Base-by-base conservation (phyloP, 1,140 invertebrate genomes). In the Caenorhabditis remanei region DNA sequence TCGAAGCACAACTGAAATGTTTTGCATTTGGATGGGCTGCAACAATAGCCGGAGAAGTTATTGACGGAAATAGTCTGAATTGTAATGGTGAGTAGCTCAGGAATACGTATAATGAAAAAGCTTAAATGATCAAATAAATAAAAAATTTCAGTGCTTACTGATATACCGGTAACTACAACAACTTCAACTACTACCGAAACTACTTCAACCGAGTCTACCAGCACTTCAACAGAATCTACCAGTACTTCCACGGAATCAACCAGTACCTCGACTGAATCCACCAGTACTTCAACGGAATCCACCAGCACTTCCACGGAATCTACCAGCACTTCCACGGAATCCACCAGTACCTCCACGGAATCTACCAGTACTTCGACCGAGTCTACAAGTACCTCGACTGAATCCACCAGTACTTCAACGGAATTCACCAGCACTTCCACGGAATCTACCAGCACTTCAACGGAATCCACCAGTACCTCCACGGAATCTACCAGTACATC, bases 11-110 rank as follows among this genome's bases (percentile, higher is more conserved):
- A n/a, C 46, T 79, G 13, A 79, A 79, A 79, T 79, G 71, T 24
- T 79, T 79, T 50, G 71, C 71, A 19, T 79, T 79, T 41, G 71
- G 71, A 79, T 79, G 71, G 71, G 71, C 43, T 13, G 71, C 71
- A 7, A n/a, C 71, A 2, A 50, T 46, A 3, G 46, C 71, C 5
- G n/a, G 16, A 21, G 71, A 79, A 50, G 71, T 50, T 9, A 79
- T 79, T 21, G 71, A 50, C 13, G 71, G 46, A 0, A 79, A 79
- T 19, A 41, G 2, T 11, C 9, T 79, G 21, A 79, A 79, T n/a
- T 79, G 71, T n/a, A 79, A 79, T 41, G 71, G 71, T 50, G 24
- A 24, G 46, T 24, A 32, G 32, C 32, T 32, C 32, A 32, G 32
- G 32, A n/a, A n/a, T n/a, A n/a, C n/a, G n/a, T n/a, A n/a, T n/a